Conservation (phyloP, 23 tunicate species). For the Halocynthia roretzi region DNA sequence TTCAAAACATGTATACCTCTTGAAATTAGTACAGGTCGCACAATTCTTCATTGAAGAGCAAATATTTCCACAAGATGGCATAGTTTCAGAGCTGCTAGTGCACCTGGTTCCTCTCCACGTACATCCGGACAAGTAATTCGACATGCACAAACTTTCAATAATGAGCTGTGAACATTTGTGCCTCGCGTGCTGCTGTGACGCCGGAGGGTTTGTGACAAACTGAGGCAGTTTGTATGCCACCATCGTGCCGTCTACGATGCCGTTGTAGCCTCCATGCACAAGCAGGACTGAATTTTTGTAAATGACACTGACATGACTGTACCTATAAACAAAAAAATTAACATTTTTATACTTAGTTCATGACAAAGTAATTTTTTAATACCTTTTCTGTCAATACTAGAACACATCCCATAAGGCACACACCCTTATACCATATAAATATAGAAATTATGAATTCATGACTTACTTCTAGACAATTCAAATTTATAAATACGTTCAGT, state of each 20-base stretch:
- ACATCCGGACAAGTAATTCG: constrained; percentile 1
- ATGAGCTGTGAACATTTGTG: background rate
- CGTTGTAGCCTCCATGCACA: constrained; percentile 78
- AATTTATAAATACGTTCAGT: too few relatives aligned
- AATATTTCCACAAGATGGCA: constrained; percentile 27
- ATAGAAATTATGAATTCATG: too few relatives aligned
- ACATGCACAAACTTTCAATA: background rate
- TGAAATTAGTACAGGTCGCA: constrained; percentile 26
- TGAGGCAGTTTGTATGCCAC: constrained; percentile 45
- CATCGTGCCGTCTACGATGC: constrained; percentile 23
- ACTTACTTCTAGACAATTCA: too few relatives aligned
- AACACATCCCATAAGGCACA: too few relatives aligned
- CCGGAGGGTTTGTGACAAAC: constrained; percentile 1
- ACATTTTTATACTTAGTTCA: too few relatives aligned
- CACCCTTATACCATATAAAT: too few relatives aligned
- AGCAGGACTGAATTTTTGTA: constrained; percentile 24
- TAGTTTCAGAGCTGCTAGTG: background rate
- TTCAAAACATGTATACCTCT: constrained; percentile 15
- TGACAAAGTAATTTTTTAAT: too few relatives aligned
- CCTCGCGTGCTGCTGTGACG: background rate
- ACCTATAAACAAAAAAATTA: background rate
- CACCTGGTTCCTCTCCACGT: constrained; percentile 1
- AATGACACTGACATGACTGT: constrained; percentile 41
- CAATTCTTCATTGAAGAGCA: constrained; percentile 32
- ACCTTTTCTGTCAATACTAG: too few relatives aligned